Evolutionary conservation across 2,797 vertebrate genomes (phyloP).

Genomic region (Crypturellus tataupa): DNA sequence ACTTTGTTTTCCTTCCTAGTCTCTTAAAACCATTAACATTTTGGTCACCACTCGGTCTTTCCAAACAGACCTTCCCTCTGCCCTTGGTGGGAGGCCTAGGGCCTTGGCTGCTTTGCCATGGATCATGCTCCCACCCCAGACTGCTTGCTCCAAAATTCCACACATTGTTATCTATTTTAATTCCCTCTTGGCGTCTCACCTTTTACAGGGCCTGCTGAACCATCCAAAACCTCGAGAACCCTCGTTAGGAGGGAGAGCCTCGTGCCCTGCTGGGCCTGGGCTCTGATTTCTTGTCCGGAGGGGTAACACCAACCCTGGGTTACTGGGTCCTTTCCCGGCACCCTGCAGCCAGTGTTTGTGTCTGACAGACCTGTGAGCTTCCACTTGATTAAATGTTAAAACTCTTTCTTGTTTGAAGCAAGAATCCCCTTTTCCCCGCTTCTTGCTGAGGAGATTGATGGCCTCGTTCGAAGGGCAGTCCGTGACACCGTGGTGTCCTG

Average conservation of each 20-base stretch:
- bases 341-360: background rate
- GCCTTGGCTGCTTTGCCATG: background rate
- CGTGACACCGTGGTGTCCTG: slow-evolving; percentile 27
- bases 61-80: background rate
- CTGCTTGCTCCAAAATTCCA: background rate
- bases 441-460: slow-evolving; percentile 16
- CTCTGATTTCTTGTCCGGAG: background rate
- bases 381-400: background rate
- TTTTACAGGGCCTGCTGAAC: background rate
- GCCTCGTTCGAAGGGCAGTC: slow-evolving; percentile 10
- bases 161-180: background rate
- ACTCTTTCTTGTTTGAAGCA: background rate
- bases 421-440: background rate
- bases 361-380: background rate
- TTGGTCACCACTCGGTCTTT: background rate
- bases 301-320: background rate
- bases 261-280: rapidly evolving
- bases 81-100: too few relatives aligned
- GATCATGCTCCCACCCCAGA: background rate
- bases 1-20: background rate
- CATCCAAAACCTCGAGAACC: too few relatives aligned
- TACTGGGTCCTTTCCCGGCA: background rate
- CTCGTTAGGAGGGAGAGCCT: background rate
- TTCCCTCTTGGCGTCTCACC: background rate
- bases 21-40: background rate